Base-by-base conservation (phyloP, 2,888 invertebrate species). In the Leptinotarsa peninsularis region DNA sequence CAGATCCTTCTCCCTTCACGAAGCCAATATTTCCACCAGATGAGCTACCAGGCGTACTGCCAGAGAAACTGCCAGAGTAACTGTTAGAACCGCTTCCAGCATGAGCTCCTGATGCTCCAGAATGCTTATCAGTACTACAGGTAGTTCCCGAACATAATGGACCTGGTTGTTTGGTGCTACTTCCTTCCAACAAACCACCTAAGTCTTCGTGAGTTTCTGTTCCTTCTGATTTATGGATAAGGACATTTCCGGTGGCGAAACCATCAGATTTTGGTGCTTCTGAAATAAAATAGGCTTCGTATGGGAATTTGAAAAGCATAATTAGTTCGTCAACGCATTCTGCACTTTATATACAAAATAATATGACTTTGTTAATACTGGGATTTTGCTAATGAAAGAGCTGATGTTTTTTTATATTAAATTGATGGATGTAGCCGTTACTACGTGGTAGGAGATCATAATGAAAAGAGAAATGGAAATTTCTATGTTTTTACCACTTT, bases 141-240 rank as follows among this genome's bases (percentile, higher is more conserved):
- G 60, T 33, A 63, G 27, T 63, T 63, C 60, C 60, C 14, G 15
- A 23, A 71, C 63, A 67, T 68, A 69, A 60, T 56, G 60, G 17
- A 15, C n/a, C 33, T 18, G 56, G 56, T 21, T 21, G 18, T 13
- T 14, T 56, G 17, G 5, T 17, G 14, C 14, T 18, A n/a, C 27
- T 63, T 63, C 27, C 27, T 10, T 0, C 0, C 15, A 14, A 33
- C 0, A 15, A 58, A 58, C 10, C 27, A 15, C 2, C 4, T 3
- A 23, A 13, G 23, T 27, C 52, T 33, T 54, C 27, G 23, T 71
- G 71, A 54, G 68, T 14, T 68, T 58, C 23, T n/a, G 49, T 60
- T 21, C 77, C 77, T 4, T 78, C 73, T 15, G 72, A 27, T 73
- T 80, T 81, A 54, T 81, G 72, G 49, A 80, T 76, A 18, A 63